These are phyloP conservation scores for Heliconius himera DNA, from an alignment of 1,140 invertebrate genomes.

Conservation along the genomic window DNA sequence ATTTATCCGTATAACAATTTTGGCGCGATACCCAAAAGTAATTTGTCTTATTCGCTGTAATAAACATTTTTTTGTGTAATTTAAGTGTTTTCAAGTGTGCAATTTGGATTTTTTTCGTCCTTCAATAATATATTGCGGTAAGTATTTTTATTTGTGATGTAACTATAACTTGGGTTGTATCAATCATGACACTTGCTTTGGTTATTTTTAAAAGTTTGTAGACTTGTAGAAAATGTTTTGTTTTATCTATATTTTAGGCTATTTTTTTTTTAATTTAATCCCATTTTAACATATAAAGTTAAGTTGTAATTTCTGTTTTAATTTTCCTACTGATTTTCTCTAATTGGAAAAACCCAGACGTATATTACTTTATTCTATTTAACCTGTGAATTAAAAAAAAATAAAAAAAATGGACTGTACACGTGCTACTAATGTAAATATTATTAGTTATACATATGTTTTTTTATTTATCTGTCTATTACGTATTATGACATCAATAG, in stretches of 20 bases:
- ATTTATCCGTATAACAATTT: constrained; percentile 17
- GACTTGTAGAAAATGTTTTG: background rate
- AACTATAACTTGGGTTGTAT: constrained; percentile 18
- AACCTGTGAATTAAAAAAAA: background rate
- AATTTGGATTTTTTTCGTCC: constrained; percentile 39
- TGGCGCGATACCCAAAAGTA: constrained; percentile 9
- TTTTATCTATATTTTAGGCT: background rate
- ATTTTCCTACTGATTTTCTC: background rate
- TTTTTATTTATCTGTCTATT: background rate
- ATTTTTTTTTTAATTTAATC: background rate
- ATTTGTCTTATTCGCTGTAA: background rate
- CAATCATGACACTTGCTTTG: constrained; percentile 12
- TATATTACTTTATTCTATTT: background rate
- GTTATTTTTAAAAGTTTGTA: constrained; percentile 12
- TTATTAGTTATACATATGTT: background rate
- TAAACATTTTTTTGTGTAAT: constrained; percentile 19
- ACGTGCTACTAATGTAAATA: background rate
- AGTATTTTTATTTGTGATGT: constrained; percentile 44
- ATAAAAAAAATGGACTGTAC: background rate
- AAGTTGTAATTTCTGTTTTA: background rate
- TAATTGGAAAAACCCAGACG: background rate
- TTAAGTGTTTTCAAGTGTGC: constrained; percentile 21
- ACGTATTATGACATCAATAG: background rate
- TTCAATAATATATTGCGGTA: constrained; percentile 14
- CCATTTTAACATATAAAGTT: background rate